Evolutionary conservation across 2,888 invertebrate genomes (phyloP).

Genomic region (Macropis europaea): DNA sequence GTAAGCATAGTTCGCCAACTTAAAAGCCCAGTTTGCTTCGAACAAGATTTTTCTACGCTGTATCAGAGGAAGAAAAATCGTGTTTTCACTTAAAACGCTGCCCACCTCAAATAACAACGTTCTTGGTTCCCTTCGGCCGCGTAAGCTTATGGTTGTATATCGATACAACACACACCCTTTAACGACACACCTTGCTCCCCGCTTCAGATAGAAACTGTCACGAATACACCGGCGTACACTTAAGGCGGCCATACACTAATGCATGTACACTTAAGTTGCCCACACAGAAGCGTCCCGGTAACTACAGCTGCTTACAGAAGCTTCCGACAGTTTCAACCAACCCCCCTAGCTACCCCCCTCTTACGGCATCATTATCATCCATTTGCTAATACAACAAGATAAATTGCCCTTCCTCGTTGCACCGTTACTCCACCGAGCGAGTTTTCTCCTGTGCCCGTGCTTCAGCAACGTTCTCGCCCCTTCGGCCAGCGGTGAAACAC

Average conservation of each 20-base stretch:
- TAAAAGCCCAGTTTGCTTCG: too few species aligned
- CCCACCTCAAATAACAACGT: not conserved
- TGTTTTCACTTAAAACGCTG: not conserved
- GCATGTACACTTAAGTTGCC: constrained; percentile 44
- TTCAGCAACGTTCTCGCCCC: constrained; percentile 6
- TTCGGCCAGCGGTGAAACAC: constrained; percentile 3
- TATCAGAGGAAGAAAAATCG: not conserved
- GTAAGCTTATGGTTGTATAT: not conserved
- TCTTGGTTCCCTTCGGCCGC: not conserved
- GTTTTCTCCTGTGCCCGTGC: constrained; percentile 34
- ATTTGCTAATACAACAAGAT: constrained; percentile 70
- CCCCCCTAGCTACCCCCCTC: constrained; percentile 5
- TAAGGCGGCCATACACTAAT: constrained; percentile 33
- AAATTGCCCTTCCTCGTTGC: constrained; percentile 60
- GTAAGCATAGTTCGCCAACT: too few species aligned
- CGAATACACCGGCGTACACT: constrained; percentile 20
- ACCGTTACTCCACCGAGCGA: constrained; percentile 32
- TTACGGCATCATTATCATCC: constrained; percentile 64
- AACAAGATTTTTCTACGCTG: too few species aligned
- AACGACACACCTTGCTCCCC: constrained; percentile 2
- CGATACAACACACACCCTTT: constrained; percentile 1
- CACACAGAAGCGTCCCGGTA: constrained; percentile 13
- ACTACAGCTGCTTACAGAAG: constrained; percentile 39
- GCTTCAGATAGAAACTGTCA: constrained; percentile 9
- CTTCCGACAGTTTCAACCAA: constrained; percentile 39